Evolutionary conservation across 2,888 invertebrate species (phyloP).

Genomic region (Dastarcus helophoroides): DNA sequence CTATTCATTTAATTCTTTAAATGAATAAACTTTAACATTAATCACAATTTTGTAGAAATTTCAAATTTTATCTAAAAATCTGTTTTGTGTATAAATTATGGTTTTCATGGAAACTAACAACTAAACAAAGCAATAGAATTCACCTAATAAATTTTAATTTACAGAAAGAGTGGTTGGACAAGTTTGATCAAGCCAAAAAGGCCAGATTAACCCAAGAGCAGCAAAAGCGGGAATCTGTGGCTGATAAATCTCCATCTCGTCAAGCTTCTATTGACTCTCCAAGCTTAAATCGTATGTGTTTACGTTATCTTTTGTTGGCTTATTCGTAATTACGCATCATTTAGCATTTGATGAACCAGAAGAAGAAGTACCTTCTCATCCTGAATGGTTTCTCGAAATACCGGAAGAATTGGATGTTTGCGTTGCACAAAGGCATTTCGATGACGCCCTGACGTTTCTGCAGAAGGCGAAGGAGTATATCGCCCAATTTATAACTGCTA

Average conservation of each 20-base stretch:
- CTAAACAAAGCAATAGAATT: too few species aligned
- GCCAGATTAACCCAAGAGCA: conserved; percentile 56
- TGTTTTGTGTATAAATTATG: not conserved
- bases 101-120: too few species aligned
- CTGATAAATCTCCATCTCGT: conserved; percentile 38
- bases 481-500: conserved; percentile 23
- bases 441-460: conserved; percentile 76
- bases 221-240: conserved; percentile 34
- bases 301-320: not conserved
- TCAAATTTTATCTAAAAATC: too few species aligned
- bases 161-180: conserved; percentile 87
- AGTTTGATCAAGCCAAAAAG: conserved; percentile 83
- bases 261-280: conserved; percentile 38
- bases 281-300: conserved; percentile 32
- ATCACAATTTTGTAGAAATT: too few species aligned
- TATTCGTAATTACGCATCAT: conserved; percentile 10
- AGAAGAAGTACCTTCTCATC: conserved; percentile 37
- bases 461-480: conserved; percentile 53
- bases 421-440: conserved; percentile 91
- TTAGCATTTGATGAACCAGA: conserved; percentile 36
- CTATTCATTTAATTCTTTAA: too few species aligned
- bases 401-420: conserved; percentile 91
- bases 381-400: conserved; percentile 84
- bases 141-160: conserved; percentile 17
- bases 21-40: too few species aligned